Evolutionary conservation across 1,140 invertebrate species (phyloP).

Genomic region (Brachionus sp.): DNA sequence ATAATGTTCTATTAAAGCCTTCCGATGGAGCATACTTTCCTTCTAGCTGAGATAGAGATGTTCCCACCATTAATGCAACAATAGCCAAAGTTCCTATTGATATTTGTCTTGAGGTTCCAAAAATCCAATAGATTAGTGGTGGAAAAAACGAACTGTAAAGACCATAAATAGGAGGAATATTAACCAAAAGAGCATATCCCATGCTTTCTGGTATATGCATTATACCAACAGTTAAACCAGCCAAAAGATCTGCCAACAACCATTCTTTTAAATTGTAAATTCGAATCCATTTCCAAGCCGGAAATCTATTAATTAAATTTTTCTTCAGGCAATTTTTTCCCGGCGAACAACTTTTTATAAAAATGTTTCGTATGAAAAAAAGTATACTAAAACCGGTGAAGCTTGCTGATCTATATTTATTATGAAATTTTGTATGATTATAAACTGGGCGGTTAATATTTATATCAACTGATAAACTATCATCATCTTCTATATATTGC

Average conservation of each 20-base stretch:
- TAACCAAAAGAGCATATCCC: slow-evolving; percentile 82
- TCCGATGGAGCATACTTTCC: slow-evolving; percentile 19
- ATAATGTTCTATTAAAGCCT: slow-evolving; percentile 11
- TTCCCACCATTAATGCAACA: slow-evolving; percentile 72
- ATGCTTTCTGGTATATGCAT: slow-evolving; percentile 64
- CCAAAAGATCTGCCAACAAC: slow-evolving; percentile 56
- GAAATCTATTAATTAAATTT: slow-evolving; percentile 49
- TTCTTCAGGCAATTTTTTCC: not conserved
- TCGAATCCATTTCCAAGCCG: slow-evolving; percentile 52
- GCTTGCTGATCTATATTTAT: not conserved
- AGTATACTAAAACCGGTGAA: not conserved
- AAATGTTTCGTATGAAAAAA: not conserved
- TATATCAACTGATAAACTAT: not conserved
- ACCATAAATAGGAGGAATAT: slow-evolving; percentile 79
- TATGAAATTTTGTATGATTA: not conserved
- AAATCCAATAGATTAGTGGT: slow-evolving; percentile 78
- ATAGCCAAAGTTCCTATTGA: slow-evolving; percentile 92
- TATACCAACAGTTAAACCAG: slow-evolving; percentile 61
- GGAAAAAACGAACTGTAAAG: slow-evolving; percentile 93
- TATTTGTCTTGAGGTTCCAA: slow-evolving; percentile 84
- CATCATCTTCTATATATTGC: not conserved
- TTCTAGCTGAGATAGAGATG: not conserved
- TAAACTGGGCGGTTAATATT: slow-evolving; percentile 3
- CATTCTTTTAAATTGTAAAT: slow-evolving; percentile 57
- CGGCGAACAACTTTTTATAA: not conserved